phyloP scores from a whole-genome alignment of 2,888 invertebrate genomes.

The Drosophila histrio region DNA sequence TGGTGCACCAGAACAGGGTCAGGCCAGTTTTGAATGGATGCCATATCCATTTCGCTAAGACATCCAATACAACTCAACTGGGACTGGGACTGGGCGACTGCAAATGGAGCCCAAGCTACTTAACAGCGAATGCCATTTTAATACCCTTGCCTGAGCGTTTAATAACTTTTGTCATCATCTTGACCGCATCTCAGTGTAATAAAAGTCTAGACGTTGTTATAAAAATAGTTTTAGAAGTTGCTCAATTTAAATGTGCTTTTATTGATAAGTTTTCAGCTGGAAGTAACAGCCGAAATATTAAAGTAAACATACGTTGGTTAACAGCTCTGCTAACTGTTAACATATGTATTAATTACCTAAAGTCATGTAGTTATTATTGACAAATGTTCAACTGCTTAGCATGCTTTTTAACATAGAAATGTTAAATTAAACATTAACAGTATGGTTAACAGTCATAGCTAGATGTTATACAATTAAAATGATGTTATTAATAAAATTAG shows the following conservation, averaged over 20 bases:
- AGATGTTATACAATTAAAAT: too few species aligned
- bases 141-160: slow-evolving; percentile 33
- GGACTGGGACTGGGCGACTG: not conserved
- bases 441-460: too few species aligned
- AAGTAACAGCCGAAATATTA: too few species aligned
- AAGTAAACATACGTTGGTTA: too few species aligned
- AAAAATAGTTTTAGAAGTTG: not conserved
- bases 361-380: too few species aligned
- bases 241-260: not conserved
- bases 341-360: too few species aligned
- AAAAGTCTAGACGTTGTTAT: not conserved
- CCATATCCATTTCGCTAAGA: slow-evolving; percentile 42
- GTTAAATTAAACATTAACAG: too few species aligned
- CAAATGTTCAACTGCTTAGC: too few species aligned
- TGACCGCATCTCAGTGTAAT: not conserved
- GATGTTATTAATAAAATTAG: too few species aligned
- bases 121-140: slow-evolving; percentile 43
- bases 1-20: slow-evolving; percentile 75
- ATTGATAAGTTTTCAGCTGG: not conserved
- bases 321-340: not conserved
- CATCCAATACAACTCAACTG: slow-evolving; percentile 4
- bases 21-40: slow-evolving; percentile 69
- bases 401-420: too few species aligned
- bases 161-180: slow-evolving; percentile 28
- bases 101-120: slow-evolving; percentile 35